These are phyloP conservation scores for Rhopalosiphum maidis DNA, from an alignment of 1,140 invertebrate species.

Conservation along the genomic window DNA sequence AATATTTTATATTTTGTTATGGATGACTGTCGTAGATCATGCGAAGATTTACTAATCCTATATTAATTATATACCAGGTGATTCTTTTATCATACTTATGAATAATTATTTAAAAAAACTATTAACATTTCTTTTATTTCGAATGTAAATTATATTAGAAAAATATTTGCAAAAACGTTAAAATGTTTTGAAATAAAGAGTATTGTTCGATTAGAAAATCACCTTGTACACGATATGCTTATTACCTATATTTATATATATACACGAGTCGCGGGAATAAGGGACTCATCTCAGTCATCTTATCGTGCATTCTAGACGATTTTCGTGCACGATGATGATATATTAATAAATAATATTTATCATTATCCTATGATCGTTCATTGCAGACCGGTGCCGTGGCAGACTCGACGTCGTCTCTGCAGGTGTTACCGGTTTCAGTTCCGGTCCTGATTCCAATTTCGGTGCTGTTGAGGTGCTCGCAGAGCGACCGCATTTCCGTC, in stretches of 20 bases:
- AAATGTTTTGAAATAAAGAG: too few relatives aligned
- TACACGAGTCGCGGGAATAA: background rate
- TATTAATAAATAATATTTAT: background rate
- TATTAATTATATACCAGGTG: background rate
- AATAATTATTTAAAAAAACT: too few relatives aligned
- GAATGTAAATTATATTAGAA: too few relatives aligned
- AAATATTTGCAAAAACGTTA: too few relatives aligned
- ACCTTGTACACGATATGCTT: too few relatives aligned
- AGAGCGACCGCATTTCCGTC: slow-evolving; percentile 24
- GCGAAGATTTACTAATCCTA: background rate
- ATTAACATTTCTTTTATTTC: too few relatives aligned
- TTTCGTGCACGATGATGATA: background rate
- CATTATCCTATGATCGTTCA: background rate
- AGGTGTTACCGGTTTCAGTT: too few relatives aligned
- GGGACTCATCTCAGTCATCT: background rate
- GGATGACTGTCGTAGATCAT: background rate
- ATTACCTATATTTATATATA: background rate
- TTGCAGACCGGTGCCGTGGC: background rate
- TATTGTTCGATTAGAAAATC: too few relatives aligned
- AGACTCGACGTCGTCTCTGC: background rate
- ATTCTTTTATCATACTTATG: too few relatives aligned
- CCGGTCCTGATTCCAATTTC: background rate
- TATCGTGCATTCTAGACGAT: too few relatives aligned
- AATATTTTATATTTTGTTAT: background rate
- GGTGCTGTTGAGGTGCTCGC: background rate